Evolutionary conservation across 2,113 vertebrate genomes (phyloP).

Genomic region (Willisornis vidua): DNA sequence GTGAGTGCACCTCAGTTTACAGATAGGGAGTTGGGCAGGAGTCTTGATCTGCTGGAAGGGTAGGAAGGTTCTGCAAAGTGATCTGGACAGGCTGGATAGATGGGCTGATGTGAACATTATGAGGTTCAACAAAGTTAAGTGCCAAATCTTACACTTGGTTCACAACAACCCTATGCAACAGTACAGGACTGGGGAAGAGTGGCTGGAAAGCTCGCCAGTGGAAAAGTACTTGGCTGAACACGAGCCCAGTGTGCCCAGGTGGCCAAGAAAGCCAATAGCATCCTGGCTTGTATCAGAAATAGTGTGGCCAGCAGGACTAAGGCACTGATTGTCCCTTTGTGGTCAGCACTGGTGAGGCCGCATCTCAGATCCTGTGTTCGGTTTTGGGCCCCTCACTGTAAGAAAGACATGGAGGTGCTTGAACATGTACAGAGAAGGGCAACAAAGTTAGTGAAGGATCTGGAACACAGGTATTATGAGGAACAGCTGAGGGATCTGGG

Average conservation of each 20-base stretch:
- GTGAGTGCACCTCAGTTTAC: neutral
- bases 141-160: neutral
- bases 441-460: neutral
- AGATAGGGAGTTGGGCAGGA: neutral
- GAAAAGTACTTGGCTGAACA: neutral
- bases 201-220: neutral
- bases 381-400: neutral
- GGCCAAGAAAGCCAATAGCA: neutral
- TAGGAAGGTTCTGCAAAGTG: neutral
- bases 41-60: neutral
- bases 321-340: neutral
- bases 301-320: neutral
- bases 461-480: fast-evolving
- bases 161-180: fast-evolving
- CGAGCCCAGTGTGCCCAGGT: neutral
- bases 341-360: fast-evolving
- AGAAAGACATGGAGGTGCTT: neutral
- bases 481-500: neutral
- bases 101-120: fast-evolving
- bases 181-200: neutral
- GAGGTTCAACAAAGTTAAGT: neutral
- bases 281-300: neutral
- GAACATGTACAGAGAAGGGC: fast-evolving
- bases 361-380: fast-evolving
- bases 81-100: neutral